Conservation (phyloP, 2,113 vertebrate species). For the Brachypodius melanocephalos region DNA sequence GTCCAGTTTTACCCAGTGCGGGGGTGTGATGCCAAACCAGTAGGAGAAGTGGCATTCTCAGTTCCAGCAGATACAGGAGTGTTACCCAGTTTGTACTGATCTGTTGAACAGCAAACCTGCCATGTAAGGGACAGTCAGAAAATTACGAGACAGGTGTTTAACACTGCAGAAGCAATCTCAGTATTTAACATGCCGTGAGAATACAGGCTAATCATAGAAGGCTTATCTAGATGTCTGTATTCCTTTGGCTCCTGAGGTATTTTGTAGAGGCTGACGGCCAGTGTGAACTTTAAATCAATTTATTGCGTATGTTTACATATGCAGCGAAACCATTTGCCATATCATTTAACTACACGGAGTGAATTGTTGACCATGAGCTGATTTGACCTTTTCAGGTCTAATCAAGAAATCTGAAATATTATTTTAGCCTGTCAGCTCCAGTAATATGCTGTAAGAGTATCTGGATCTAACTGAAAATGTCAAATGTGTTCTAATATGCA, state of each 20-base stretch:
- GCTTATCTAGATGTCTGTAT: neutral
- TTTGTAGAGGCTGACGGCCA: neutral
- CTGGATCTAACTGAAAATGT: conserved; percentile 35
- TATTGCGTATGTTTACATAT: neutral
- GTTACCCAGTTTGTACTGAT: neutral
- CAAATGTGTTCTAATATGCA: conserved; percentile 30
- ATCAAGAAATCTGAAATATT: conserved; percentile 47
- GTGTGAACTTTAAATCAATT: conserved; percentile 48
- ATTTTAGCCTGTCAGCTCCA: conserved; percentile 24
- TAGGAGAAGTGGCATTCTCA: neutral
- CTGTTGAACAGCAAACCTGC: neutral
- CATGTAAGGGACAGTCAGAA: neutral
- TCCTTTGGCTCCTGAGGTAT: neutral
- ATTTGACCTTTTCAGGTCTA: conserved; percentile 55
- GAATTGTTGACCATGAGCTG: conserved; percentile 8
- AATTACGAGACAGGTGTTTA: neutral
- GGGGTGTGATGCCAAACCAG: neutral
- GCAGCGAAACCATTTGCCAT: neutral
- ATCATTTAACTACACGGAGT: neutral
- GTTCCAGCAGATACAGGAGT: neutral
- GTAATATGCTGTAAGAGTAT: neutral
- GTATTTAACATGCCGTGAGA: conserved; percentile 12
- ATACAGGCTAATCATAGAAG: neutral
- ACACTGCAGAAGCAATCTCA: neutral
- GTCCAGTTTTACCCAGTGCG: neutral